A percentile compares a stretch with the other conserved stretches of the same genome.
Evolutionary conservation across 2,113 vertebrate species (phyloP).

Genomic region (Nycticryphes semicollaris): DNA sequence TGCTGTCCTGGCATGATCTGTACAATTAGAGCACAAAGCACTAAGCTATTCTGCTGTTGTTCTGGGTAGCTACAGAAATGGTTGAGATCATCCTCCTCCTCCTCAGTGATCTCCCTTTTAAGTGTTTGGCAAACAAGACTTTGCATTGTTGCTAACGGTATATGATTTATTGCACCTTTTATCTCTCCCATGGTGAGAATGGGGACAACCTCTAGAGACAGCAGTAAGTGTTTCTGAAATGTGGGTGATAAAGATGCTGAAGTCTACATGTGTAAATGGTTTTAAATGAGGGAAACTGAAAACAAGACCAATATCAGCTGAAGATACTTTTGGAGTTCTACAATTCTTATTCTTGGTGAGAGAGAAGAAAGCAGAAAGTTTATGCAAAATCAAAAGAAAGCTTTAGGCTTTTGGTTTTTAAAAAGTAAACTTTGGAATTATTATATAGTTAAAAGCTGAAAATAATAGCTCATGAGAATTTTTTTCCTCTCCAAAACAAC

Average conservation of each 20-base stretch:
- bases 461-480: background rate
- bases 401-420: background rate
- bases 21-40: background rate
- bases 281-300: background rate
- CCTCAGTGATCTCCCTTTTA: background rate
- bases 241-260: constrained; percentile 30
- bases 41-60: background rate
- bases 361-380: background rate
- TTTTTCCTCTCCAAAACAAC: background rate
- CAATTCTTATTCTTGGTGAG: background rate
- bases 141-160: background rate
- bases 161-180: constrained; percentile 17
- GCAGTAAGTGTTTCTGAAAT: constrained; percentile 36
- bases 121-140: background rate
- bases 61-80: background rate
- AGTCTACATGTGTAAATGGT: constrained; percentile 8
- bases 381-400: background rate
- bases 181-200: background rate
- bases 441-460: constrained; percentile 15
- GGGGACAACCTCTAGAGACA: constrained; percentile 44
- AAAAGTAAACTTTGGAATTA: background rate
- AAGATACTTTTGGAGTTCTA: background rate
- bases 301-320: background rate
- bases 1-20: background rate
- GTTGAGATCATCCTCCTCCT: background rate